Percentiles rank a stretch among this genome's conserved stretches.
Evolutionary conservation across 2,888 invertebrate genomes (phyloP).

Genomic region (Cephus spinipes): DNA sequence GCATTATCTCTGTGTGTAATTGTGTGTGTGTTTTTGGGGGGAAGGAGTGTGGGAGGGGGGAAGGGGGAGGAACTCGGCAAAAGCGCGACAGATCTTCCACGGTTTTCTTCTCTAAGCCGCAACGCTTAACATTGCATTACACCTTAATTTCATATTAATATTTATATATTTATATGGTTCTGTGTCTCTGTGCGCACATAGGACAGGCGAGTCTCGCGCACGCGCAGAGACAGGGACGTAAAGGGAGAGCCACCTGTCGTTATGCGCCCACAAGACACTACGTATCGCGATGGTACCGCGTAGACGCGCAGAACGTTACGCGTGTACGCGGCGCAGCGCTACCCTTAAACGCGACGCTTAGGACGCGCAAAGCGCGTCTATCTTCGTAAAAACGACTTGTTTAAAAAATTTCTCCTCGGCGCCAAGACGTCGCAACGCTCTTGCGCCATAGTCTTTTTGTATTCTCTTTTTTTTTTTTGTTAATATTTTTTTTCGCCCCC

Average conservation of each 20-base stretch:
- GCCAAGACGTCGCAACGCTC: conserved; percentile 13
- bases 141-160: conserved; percentile 10
- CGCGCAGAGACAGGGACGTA: neutral
- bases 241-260: neutral
- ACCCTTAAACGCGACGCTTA: conserved; percentile 33
- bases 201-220: neutral
- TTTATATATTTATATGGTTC: conserved; percentile 9
- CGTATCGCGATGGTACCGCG: neutral
- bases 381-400: conserved; percentile 43
- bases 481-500: conserved; percentile 13
- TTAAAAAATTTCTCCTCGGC: conserved; percentile 33
- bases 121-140: conserved; percentile 19
- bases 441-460: conserved; percentile 23
- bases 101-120: conserved; percentile 14
- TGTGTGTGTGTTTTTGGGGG: neutral
- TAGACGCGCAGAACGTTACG: neutral
- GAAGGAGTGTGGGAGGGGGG: neutral
- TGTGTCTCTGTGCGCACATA: neutral
- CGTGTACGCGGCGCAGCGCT: neutral
- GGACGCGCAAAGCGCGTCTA: conserved; percentile 36
- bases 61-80: neutral
- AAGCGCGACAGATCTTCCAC: conserved; percentile 19
- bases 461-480: conserved; percentile 24
- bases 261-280: neutral
- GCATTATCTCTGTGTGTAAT: neutral